phyloP scores from a whole-genome alignment of 1,140 invertebrate species.

The Drosophila willistoni region DNA sequence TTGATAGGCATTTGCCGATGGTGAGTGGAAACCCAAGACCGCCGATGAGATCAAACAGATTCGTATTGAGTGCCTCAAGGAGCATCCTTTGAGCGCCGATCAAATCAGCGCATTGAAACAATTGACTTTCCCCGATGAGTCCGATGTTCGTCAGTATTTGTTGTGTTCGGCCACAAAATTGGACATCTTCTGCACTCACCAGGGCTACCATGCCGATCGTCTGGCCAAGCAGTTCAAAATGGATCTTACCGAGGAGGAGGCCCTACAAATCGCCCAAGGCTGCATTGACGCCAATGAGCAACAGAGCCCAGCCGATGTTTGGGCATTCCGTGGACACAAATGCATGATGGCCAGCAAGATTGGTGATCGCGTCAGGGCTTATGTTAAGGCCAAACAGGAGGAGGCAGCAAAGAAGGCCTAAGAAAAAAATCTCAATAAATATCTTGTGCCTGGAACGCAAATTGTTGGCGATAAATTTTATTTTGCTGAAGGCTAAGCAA shows the following conservation, averaged over 20 bases:
- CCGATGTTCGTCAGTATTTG: conserved; percentile 69
- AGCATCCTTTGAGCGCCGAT: conserved; percentile 51
- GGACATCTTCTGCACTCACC: conserved; percentile 71
- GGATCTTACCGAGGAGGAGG: conserved; percentile 73
- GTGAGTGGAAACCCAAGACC: conserved; percentile 63
- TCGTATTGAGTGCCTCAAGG: conserved; percentile 64
- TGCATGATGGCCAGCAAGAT: conserved; percentile 78
- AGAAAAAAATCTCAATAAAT: conserved; percentile 31
- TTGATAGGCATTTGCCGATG: conserved; percentile 55
- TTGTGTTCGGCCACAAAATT: conserved; percentile 67
- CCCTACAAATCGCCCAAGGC: conserved; percentile 60
- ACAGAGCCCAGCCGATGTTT: conserved; percentile 57
- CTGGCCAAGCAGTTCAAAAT: conserved; percentile 80
- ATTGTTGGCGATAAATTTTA: conserved; percentile 52
- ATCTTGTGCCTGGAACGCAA: conserved; percentile 55
- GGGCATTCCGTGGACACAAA: conserved; percentile 75
- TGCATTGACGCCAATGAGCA: conserved; percentile 68
- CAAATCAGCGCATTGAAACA: conserved; percentile 64
- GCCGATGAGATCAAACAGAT: conserved; percentile 65
- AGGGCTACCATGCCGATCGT: conserved; percentile 77
- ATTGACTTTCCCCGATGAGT: conserved; percentile 69
- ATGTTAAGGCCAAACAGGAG: conserved; percentile 57
- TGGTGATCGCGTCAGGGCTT: conserved; percentile 68
- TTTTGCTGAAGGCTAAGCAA: conserved; percentile 45
- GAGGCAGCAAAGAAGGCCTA: conserved; percentile 40